Evolutionary conservation across 2,113 vertebrate species (phyloP).

Genomic region (Pongo pygmaeus): DNA sequence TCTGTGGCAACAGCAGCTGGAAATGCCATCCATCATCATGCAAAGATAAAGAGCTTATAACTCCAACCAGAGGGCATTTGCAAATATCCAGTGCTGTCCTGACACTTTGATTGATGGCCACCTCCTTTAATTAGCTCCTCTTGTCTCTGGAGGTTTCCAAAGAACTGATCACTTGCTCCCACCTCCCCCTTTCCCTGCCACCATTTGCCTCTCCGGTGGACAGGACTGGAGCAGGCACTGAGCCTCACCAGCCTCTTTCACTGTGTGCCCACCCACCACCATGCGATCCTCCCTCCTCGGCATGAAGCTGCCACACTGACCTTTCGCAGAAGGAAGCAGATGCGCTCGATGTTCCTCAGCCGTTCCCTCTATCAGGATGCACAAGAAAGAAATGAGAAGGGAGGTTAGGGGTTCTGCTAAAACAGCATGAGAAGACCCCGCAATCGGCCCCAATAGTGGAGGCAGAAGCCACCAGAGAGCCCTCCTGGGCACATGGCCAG

Average conservation of each 20-base stretch:
- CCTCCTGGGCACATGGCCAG: neutral
- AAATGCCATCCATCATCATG: neutral
- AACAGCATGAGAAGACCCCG: rapidly evolving
- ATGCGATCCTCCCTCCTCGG: neutral
- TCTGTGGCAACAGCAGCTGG: neutral
- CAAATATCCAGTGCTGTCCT: constrained; percentile 17
- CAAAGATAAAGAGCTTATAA: constrained; percentile 29
- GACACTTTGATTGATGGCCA: constrained; percentile 32
- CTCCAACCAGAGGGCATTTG: neutral
- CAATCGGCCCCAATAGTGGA: neutral
- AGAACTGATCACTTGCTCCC: neutral
- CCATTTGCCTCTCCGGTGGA: neutral
- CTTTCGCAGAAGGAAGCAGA: constrained; percentile 97
- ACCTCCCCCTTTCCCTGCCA: neutral
- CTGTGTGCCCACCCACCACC: neutral
- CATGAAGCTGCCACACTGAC: constrained; percentile 80
- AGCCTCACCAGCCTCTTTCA: neutral
- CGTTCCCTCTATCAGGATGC: constrained; percentile 90
- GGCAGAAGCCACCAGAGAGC: neutral
- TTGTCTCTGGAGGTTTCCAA: constrained; percentile 51
- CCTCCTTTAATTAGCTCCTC: constrained; percentile 41
- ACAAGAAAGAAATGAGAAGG: constrained; percentile 31
- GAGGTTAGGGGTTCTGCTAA: neutral
- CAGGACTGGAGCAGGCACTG: neutral
- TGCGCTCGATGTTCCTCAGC: constrained; percentile 97